phyloP scores from a whole-genome alignment of 2,797 vertebrate genomes.

The Rachycentron canadum region DNA sequence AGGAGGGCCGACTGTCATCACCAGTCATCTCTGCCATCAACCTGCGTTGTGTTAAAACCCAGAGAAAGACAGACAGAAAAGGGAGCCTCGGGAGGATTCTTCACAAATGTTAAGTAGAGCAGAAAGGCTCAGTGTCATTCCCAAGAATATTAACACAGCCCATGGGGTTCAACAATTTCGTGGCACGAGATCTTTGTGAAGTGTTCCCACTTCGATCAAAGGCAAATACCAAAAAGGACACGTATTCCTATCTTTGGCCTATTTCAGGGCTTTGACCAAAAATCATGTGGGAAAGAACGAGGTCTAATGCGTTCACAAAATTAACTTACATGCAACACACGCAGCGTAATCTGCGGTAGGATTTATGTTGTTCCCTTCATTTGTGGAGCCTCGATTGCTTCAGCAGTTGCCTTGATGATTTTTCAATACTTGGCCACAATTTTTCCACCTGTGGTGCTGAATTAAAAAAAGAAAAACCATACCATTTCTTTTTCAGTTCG shows the following conservation, averaged over 20 bases:
- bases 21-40: conserved; percentile 37
- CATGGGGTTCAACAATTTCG: conserved; percentile 20
- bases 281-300: conserved; percentile 3
- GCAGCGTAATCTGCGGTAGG: neutral
- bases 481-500: neutral
- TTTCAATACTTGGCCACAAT: neutral
- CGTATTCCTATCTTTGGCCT: neutral
- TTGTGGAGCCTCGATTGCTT: neutral
- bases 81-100: conserved; percentile 42
- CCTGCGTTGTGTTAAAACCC: conserved; percentile 27
- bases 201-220: conserved; percentile 21
- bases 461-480: too few relatives aligned
- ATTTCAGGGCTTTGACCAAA: too few relatives aligned
- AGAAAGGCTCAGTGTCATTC: conserved; percentile 51
- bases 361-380: neutral
- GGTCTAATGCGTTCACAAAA: neutral
- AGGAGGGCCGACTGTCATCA: conserved; percentile 23
- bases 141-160: conserved; percentile 42
- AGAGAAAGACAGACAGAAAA: conserved; percentile 21
- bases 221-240: conserved; percentile 17
- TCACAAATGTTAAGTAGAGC: conserved; percentile 60
- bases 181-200: neutral
- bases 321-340: neutral
- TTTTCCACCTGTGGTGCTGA: neutral
- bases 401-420: neutral